A percentile compares a stretch with the other conserved stretches of the same genome.
These are phyloP conservation scores for Apamea monoglypha DNA, from an alignment of 2,888 invertebrate genomes.

Conservation along the genomic window DNA sequence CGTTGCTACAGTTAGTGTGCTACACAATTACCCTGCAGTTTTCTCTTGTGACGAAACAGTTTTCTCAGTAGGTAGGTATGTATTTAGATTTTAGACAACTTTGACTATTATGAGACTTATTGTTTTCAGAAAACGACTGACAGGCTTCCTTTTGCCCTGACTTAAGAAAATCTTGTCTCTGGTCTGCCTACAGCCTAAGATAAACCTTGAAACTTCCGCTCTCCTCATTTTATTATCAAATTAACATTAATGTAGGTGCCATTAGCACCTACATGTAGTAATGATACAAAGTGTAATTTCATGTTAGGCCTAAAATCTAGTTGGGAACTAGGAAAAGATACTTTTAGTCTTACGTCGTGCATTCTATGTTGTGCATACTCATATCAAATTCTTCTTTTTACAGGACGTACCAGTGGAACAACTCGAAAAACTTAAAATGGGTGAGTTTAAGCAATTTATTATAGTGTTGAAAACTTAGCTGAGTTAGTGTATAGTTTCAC, in stretches of 20 bases:
- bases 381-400: slow-evolving; percentile 69
- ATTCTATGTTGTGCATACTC: slow-evolving; percentile 16
- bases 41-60: neutral
- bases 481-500: too few relatives aligned
- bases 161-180: neutral
- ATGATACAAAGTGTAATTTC: slow-evolving; percentile 21
- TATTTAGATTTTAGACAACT: neutral
- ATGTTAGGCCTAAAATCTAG: slow-evolving; percentile 14
- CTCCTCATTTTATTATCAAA: slow-evolving; percentile 4
- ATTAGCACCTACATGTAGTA: too few relatives aligned
- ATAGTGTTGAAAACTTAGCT: neutral
- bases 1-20: neutral
- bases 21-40: neutral
- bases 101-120: neutral
- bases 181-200: neutral
- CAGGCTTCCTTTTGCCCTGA: neutral
- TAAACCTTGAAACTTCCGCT: neutral
- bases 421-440: slow-evolving; percentile 84
- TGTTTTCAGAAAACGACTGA: too few relatives aligned
- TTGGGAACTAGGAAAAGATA: neutral
- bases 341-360: neutral
- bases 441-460: slow-evolving; percentile 70
- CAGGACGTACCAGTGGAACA: slow-evolving; percentile 87
- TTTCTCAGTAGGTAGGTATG: neutral
- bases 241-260: slow-evolving; percentile 1